These are phyloP conservation scores for Craterocephalus amniculus DNA, from an alignment of 2,797 vertebrate genomes.

Conservation along the genomic window DNA sequence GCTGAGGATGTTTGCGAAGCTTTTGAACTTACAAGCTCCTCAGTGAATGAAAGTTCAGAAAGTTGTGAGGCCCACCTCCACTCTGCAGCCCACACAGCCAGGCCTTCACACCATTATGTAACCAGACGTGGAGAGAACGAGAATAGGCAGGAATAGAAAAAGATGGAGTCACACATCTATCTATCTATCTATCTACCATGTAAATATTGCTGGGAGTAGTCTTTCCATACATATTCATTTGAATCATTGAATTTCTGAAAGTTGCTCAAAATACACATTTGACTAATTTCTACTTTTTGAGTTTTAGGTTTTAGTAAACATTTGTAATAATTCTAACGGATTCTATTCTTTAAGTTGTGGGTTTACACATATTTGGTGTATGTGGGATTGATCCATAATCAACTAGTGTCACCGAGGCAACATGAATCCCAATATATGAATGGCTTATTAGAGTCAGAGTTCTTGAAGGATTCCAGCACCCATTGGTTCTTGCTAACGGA, in stretches of 20 bases:
- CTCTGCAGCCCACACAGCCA: constrained; percentile 65
- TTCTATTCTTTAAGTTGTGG: not conserved
- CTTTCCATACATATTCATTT: no score
- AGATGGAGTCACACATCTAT: constrained; percentile 34
- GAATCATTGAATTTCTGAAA: not conserved
- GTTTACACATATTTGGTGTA: not conserved
- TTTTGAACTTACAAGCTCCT: constrained; percentile 65
- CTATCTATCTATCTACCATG: no score
- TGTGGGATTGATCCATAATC: constrained; percentile 22
- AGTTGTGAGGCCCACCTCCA: constrained; percentile 64
- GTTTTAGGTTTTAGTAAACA: not conserved
- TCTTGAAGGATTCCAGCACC: constrained; percentile 1
- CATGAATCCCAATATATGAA: constrained; percentile 11
- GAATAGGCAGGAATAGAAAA: constrained; percentile 41
- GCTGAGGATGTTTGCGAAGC: constrained; percentile 55
- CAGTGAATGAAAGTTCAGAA: constrained; percentile 75
- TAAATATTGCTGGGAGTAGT: no score
- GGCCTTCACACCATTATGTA: constrained; percentile 69
- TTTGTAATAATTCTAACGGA: not conserved
- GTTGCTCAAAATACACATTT: not conserved
- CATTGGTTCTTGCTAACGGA: no score
- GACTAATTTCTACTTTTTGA: not conserved
- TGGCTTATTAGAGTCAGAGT: constrained; percentile 17
- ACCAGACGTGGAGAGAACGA: constrained; percentile 50
- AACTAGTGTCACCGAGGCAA: constrained; percentile 7